Base-by-base conservation (phyloP, 2,797 vertebrate species). In the Pangasius larnaudii region DNA sequence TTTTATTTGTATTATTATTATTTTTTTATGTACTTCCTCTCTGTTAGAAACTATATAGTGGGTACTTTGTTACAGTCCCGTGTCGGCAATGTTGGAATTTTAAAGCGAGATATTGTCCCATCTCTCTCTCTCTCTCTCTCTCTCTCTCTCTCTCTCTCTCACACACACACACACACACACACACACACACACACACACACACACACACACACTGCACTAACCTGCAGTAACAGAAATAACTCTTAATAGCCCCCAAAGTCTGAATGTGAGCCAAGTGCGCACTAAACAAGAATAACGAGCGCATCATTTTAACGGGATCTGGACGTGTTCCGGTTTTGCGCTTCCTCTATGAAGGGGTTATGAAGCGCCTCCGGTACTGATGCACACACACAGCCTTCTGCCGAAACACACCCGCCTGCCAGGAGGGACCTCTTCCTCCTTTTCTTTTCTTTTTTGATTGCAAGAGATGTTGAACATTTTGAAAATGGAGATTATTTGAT, bases 81-180 rank as follows among this genome's bases (percentile, higher is more conserved):
- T 13, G 49, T 67, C 3, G 42, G 18, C 18, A 67, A 42, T 67
- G 39, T 8, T 42, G 36, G 59, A 49, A 42, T 30, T 27, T 84
- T 84, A 51, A 46, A 63, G 39, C 36, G 5, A 67, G 81, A 84
- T 84, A 24, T 5, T 42, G 33, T 61, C 79, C 56, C 56, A 61
- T 61, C 59, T 49, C 59, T 82, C 39, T 65, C 58, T 63, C 33
- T 80, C 53, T 80, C 30, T 59, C 53, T 59, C 78, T 80, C 11
- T 81, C 79, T 59, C 79, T 75, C 72, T n/a, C 72, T 16, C 33
- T 49, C 36, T 75, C 72, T 75, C 74, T 49, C 72, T 49, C 19
- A n/a, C n/a, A n/a, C n/a, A n/a, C n/a, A n/a, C n/a, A n/a, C 79
- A 42, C 79, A 61, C 79, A n/a, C 79, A 81, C 79, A 81, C 80